phyloP scores from a whole-genome alignment of 1,140 invertebrate species.

The Philotrypesis tridentata region DNA sequence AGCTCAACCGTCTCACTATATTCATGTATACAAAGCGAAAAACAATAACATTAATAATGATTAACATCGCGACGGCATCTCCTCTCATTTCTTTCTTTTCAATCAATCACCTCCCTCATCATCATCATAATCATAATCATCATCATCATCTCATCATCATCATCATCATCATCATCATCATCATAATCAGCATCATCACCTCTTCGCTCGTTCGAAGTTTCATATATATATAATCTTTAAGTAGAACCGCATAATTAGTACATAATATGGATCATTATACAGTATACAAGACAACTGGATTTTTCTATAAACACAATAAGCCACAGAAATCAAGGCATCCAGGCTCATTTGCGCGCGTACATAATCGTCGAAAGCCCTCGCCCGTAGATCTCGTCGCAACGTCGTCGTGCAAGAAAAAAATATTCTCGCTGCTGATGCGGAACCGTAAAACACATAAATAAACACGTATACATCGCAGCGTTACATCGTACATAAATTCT shows the following conservation, averaged over 20 bases:
- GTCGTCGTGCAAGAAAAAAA: neutral
- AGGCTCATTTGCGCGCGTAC: too few species aligned
- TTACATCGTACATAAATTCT: neutral
- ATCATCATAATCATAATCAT: too few species aligned
- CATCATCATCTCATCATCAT: neutral
- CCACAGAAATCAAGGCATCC: slow-evolving; percentile 1
- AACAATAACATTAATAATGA: slow-evolving; percentile 61
- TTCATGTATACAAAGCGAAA: slow-evolving; percentile 62
- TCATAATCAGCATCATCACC: neutral
- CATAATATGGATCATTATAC: slow-evolving; percentile 26
- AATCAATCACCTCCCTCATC: neutral
- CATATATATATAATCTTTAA: slow-evolving; percentile 37
- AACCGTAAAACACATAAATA: slow-evolving; percentile 2
- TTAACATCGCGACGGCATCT: slow-evolving; percentile 57
- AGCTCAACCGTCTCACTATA: slow-evolving; percentile 54
- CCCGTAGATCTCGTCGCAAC: neutral
- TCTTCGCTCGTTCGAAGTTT: slow-evolving; percentile 28
- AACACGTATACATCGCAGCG: too few species aligned
- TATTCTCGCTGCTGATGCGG: neutral
- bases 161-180: neutral
- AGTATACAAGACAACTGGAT: slow-evolving; percentile 31
- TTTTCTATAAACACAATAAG: neutral
- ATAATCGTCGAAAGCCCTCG: slow-evolving; percentile 20
- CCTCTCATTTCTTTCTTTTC: slow-evolving; percentile 13
- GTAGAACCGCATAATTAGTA: slow-evolving; percentile 41